These are phyloP conservation scores for Pachycephala philippinensis DNA, from an alignment of 2,113 vertebrate species.

Conservation along the genomic window DNA sequence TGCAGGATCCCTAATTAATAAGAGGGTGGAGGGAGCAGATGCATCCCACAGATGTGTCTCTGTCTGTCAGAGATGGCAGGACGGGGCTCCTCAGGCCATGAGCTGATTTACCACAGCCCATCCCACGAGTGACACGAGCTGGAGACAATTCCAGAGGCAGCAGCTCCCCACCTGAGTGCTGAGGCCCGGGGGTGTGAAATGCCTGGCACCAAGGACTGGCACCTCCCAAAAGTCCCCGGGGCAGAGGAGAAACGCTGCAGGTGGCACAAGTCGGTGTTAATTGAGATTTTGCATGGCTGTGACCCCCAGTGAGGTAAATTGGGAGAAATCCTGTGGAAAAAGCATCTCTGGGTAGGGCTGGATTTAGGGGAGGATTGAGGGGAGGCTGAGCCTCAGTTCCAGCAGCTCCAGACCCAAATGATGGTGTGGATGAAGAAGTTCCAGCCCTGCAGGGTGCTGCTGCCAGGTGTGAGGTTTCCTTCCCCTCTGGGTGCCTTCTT, in stretches of 20 bases:
- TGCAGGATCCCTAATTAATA: not conserved
- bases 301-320: not conserved
- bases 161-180: not conserved
- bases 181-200: not conserved
- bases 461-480: not conserved
- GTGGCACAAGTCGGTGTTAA: not conserved
- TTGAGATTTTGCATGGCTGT: not conserved
- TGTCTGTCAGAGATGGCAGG: not conserved
- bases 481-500: not conserved
- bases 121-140: not conserved
- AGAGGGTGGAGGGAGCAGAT: not conserved
- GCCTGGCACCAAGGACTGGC: too few species aligned
- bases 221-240: not conserved
- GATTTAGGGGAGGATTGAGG: not conserved
- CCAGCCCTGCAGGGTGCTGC: rapidly evolving
- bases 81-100: not conserved
- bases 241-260: not conserved
- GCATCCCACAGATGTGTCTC: too few species aligned
- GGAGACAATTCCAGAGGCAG: not conserved
- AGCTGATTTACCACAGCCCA: not conserved
- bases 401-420: rapidly evolving
- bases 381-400: not conserved
- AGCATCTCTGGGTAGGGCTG: not conserved
- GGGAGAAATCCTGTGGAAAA: not conserved
- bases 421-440: not conserved